A percentile compares a stretch with the other conserved stretches of the same genome.
Evolutionary conservation across 2,888 invertebrate genomes (phyloP).

Genomic region (Pollenia amentaria): DNA sequence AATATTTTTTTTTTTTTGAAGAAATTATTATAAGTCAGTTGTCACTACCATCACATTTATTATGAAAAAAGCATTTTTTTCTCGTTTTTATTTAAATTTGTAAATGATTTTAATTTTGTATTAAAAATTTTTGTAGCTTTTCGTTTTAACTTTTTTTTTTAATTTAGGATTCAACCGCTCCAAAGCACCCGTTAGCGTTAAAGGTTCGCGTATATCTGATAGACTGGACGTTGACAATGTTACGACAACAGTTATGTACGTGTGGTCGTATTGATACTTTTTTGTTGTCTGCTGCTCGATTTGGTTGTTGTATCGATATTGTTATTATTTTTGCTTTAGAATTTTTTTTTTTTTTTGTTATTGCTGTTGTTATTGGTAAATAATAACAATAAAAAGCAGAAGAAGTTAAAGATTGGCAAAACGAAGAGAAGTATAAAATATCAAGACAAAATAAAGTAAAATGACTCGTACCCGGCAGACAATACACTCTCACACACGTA

Average conservation of each 20-base stretch:
- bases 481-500: conserved; percentile 49
- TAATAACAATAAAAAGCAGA: conserved; percentile 19
- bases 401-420: conserved; percentile 62
- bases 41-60: conserved; percentile 33
- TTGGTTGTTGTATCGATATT: conserved; percentile 29
- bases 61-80: conserved; percentile 39
- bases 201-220: conserved; percentile 72
- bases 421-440: conserved; percentile 52
- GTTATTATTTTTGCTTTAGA: too few relatives aligned
- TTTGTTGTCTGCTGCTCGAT: conserved; percentile 25
- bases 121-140: background rate
- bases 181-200: conserved; percentile 66
- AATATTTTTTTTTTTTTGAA: background rate
- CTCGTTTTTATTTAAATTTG: background rate
- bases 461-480: background rate
- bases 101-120: conserved; percentile 29
- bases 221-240: conserved; percentile 72
- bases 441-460: conserved; percentile 46
- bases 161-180: conserved; percentile 55
- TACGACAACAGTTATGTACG: conserved; percentile 72
- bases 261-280: conserved; percentile 58
- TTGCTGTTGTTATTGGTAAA: conserved; percentile 37
- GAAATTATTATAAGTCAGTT: background rate
- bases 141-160: conserved; percentile 10
- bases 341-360: too few relatives aligned